Base-by-base conservation (phyloP, 2,888 invertebrate genomes). In the Dynastes grantii region DNA sequence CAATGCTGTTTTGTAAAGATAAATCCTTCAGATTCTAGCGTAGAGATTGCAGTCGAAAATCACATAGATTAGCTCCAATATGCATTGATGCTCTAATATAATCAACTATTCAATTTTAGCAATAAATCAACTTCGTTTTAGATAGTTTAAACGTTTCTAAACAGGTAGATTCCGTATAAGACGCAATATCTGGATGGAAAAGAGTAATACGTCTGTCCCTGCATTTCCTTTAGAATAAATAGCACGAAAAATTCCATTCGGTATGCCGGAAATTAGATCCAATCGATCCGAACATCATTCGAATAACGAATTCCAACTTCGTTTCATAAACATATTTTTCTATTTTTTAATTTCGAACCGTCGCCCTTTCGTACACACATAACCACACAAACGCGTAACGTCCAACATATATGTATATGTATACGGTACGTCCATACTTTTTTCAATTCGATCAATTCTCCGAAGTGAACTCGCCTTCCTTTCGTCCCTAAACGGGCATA, bases 401-500 rank as follows among this genome's bases (percentile, higher is more conserved):
- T 45, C 8, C 45, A 45, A 45, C 45, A 45, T 45, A 11, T 11
- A 45, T 5, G 32, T 32, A 32, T 64, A 29, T 13, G 29, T 53
- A 16, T n/a, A 53, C 29, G n/a, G 13, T 32, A 64, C 37, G 53
- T 70, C 29, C 53, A 9, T 45, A 45, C 45, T 49, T 70, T 55
- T 53, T 37, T 37, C 6, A 32, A 29, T 58, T 58, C 71, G 55
- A 58, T 58, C 71, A 55, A 32, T 16, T 55, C 16, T 37, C 16
- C 55, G 32, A 71, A 58, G 55, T 37, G 22, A 37, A 37, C 71
- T 58, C 55, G 55, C 8, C 55, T 58, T 22, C 55, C 9, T 22
- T 45, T 11, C 45, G 29, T 51, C 13, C 29, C 51, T 22, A 71
- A 58, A 55, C 22, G 16, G 55, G 55, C 71, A 71, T 58, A 58